A percentile compares a stretch with the other conserved stretches of the same genome.
Conservation (phyloP, 2,797 vertebrate species). For the Pseudocheirus occidentalis region DNA sequence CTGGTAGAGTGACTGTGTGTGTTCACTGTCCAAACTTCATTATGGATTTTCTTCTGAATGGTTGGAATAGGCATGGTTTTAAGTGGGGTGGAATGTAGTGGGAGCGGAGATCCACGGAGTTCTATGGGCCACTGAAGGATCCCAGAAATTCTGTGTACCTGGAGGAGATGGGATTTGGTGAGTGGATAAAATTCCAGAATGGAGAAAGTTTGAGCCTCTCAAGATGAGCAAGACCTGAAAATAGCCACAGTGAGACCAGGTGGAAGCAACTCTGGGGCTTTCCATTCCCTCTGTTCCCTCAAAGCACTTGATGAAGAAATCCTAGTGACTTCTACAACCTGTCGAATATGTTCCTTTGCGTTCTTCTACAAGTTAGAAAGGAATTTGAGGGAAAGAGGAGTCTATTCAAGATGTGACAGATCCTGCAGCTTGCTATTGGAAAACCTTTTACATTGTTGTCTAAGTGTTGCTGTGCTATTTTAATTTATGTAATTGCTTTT, state of each 20-base stretch:
- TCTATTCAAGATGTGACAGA: neutral
- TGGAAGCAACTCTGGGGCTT: neutral
- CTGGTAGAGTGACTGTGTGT: no score
- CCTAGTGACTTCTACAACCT: neutral
- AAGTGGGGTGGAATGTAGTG: no score
- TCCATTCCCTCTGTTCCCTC: neutral
- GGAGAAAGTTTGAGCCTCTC: no score
- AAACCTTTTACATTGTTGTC: neutral
- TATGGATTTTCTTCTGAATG: no score
- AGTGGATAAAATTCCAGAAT: no score
- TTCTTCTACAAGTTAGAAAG: neutral
- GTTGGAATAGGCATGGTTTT: no score
- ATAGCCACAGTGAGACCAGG: neutral
- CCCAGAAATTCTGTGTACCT: no score
- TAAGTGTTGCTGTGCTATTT: neutral
- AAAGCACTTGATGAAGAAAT: neutral
- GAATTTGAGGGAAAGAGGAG: neutral
- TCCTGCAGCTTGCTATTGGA: neutral
- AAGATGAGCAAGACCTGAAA: no score
- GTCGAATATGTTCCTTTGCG: neutral
- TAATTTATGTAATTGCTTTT: neutral
- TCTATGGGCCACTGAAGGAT: no score
- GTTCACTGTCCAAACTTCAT: no score
- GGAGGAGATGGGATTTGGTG: no score
- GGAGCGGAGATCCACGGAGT: no score